These are phyloP conservation scores for Drosophila phalerata DNA, from an alignment of 2,888 invertebrate genomes.

Conservation along the genomic window DNA sequence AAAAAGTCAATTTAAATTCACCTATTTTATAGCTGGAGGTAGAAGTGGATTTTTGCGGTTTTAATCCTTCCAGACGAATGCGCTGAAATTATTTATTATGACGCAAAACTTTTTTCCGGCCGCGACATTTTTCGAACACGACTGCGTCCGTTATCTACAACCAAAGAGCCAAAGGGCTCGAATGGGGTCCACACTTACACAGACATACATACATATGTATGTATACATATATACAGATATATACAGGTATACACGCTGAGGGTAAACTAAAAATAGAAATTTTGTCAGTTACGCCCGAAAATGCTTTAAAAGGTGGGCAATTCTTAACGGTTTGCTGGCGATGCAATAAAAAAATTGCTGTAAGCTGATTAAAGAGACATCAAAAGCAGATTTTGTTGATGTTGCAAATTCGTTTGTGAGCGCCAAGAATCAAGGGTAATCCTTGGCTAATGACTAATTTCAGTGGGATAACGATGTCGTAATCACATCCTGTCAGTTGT, in stretches of 20 bases:
- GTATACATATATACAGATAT: not conserved
- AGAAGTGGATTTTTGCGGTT: conserved; percentile 37
- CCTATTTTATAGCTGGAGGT: conserved; percentile 18
- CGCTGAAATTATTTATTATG: conserved; percentile 79
- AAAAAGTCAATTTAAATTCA: conserved; percentile 12
- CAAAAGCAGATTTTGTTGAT: conserved; percentile 40
- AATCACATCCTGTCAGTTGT: conserved; percentile 58
- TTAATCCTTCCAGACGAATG: conserved; percentile 82
- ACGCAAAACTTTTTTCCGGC: conserved; percentile 75
- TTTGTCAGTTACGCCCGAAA: conserved; percentile 43
- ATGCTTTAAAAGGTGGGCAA: conserved; percentile 59
- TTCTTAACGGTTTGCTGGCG: conserved; percentile 30
- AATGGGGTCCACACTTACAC: conserved; percentile 29
- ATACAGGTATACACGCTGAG: conserved; percentile 5
- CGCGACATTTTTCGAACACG: conserved; percentile 60
- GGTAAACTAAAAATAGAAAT: conserved; percentile 52
- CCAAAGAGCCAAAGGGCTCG: conserved; percentile 59
- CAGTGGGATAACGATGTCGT: conserved; percentile 55
- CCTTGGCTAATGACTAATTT: conserved; percentile 58
- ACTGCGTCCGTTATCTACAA: conserved; percentile 62
- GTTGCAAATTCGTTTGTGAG: conserved; percentile 43
- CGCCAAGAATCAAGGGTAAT: conserved; percentile 33
- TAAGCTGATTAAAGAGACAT: conserved; percentile 58
- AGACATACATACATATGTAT: not conserved
- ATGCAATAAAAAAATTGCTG: conserved; percentile 43